Conservation (phyloP, 2,888 invertebrate genomes). For the Oligia fasciuncula region DNA sequence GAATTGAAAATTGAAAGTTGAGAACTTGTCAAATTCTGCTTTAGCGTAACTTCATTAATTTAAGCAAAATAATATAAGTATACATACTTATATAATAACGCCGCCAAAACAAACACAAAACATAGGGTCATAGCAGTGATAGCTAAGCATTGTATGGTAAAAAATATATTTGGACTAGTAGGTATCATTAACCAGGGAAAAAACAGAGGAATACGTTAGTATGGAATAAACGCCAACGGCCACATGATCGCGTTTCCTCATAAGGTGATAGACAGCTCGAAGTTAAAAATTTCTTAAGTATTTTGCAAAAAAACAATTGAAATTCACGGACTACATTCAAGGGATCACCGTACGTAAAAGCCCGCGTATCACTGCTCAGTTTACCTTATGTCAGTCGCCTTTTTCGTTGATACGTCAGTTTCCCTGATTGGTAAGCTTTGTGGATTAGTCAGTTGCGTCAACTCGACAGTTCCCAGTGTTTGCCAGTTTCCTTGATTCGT, state of each 20-base stretch:
- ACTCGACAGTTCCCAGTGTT: too few relatives aligned
- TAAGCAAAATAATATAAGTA: too few relatives aligned
- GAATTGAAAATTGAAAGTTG: background rate
- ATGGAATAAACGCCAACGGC: background rate
- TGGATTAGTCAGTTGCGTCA: too few relatives aligned
- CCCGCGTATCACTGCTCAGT: too few relatives aligned
- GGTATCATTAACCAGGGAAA: background rate
- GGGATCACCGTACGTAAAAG: background rate
- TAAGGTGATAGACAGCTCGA: background rate
- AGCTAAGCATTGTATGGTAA: background rate
- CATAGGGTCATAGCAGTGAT: too few relatives aligned
- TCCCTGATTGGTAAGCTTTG: too few relatives aligned
- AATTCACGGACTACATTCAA: background rate
- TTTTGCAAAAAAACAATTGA: background rate
- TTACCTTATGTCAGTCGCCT: too few relatives aligned
- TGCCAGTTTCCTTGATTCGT: too few relatives aligned
- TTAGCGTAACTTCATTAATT: background rate
- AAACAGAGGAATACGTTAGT: background rate
- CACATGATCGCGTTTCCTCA: background rate
- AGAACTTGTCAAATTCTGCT: background rate
- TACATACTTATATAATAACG: too few relatives aligned
- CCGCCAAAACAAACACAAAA: background rate
- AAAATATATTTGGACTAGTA: background rate
- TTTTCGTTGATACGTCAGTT: too few relatives aligned
- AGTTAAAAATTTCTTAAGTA: background rate